Percentiles rank a stretch among this genome's conserved stretches.
Evolutionary conservation across 1,140 invertebrate species (phyloP).

Genomic region (Lepidotrigona ventralis): DNA sequence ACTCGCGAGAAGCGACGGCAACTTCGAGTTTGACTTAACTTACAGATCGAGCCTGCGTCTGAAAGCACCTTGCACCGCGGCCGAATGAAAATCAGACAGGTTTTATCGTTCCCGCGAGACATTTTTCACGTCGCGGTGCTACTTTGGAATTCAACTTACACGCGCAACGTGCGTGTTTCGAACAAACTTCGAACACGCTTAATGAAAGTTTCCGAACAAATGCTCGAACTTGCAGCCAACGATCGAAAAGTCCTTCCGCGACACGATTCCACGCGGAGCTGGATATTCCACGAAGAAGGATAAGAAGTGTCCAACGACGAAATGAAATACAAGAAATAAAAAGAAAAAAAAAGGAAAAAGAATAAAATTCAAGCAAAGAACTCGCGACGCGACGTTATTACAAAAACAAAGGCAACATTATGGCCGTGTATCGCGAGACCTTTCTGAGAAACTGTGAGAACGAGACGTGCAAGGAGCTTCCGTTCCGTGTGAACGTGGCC

Average conservation of each 20-base stretch:
- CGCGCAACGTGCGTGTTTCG: no score
- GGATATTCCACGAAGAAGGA: background rate
- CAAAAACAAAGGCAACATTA: background rate
- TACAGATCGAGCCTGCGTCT: conserved; percentile 13
- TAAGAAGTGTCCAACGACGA: background rate
- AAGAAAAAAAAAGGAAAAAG: background rate
- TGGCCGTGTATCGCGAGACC: background rate
- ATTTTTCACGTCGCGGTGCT: background rate
- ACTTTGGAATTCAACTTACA: background rate
- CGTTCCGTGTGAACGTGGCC: conserved; percentile 47
- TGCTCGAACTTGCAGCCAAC: background rate
- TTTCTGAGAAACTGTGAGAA: conserved; percentile 22
- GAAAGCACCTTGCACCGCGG: conserved; percentile 7
- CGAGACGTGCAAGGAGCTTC: background rate
- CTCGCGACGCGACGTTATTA: conserved; percentile 1
- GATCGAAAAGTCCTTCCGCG: no score
- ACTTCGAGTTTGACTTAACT: conserved; percentile 40
- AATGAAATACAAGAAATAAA: background rate
- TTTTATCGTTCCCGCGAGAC: background rate
- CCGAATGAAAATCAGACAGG: conserved; percentile 14
- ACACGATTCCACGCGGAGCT: no score
- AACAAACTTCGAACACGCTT: background rate
- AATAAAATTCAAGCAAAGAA: background rate
- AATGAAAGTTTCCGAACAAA: background rate
- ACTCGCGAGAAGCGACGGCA: conserved; percentile 19